These are phyloP conservation scores for Scaptomyza montana DNA, from an alignment of 1,140 invertebrate species.

Conservation along the genomic window DNA sequence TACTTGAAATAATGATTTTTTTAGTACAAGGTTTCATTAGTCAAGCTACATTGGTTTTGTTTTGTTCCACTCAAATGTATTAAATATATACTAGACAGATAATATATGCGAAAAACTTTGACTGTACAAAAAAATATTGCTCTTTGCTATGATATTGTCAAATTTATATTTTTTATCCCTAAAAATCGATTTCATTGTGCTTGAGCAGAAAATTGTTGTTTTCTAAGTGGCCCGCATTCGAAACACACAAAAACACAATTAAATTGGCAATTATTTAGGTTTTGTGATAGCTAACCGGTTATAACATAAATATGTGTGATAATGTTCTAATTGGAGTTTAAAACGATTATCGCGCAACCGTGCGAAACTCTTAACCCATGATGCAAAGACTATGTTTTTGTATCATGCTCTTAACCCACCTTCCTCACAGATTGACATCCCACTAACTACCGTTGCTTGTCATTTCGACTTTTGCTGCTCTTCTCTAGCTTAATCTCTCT, in stretches of 20 bases:
- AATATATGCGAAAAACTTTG: no score
- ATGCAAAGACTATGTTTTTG: no score
- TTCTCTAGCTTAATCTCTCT: constrained; percentile 22
- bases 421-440: constrained; percentile 28
- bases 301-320: constrained; percentile 14
- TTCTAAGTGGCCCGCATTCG: not conserved
- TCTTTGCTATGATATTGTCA: no score
- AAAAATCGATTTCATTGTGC: constrained; percentile 1
- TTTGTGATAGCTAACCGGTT: constrained; percentile 62
- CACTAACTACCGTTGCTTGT: constrained; percentile 22
- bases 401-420: constrained; percentile 8
- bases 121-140: no score
- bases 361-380: constrained; percentile 20
- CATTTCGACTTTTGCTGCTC: not conserved
- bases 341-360: not conserved
- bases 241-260: constrained; percentile 5
- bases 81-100: no score
- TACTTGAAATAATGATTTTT: no score
- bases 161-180: not conserved
- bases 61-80: not conserved
- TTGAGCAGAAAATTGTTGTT: constrained; percentile 3
- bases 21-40: not conserved
- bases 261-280: constrained; percentile 38
- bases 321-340: constrained; percentile 25
- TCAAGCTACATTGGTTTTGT: not conserved